Evolutionary conservation across 64 coral and sea anemone species (phyloP), one percentile per base, ranked within the genome.

Genomic region (Acropora tenuis): DNA sequence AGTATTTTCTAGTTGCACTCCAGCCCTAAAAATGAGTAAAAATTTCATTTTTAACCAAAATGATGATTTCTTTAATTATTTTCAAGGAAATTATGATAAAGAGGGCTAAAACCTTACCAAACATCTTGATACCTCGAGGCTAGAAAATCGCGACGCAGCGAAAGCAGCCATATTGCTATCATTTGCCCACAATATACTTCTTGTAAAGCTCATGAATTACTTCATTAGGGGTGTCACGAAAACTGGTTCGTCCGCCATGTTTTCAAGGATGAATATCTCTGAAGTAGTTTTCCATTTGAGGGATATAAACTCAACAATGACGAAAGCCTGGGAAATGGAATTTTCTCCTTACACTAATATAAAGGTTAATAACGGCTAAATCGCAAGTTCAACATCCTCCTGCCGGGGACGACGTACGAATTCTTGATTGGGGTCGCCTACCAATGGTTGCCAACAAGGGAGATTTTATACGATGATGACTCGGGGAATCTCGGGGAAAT

Each of bases 271-370:
- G 44, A 65, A 69, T 2, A 72, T 49, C 72, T 85, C 82, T 11
- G 16, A 85, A 71, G 45, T 85, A 47, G 66, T 71, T 67, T 85
- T 85, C 66, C 44, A 71, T 72, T 16, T 85, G 11, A 85, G 82
- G 11, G 82, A 85, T 63, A 72, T 71, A 46, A 85, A 85, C 17
- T 18, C 61, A 85, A 45, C 5, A 85, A 85, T 85, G 44, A 47
- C 45, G 12, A 71, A 85, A 48, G 82, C 82, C 49, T 85, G 82
- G 82, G 12, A 69, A 30, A 47, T 47, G 48, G 82, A 85, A 7
- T 85, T 85, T 85, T 43, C 82, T 50, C 63, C 82, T 19, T 72
- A 72, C 17, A 30, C 4, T 19, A 85, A 65, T 30, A 65, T 85
- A 8, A 85, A 85, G 82, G 82, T 85, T 41, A 63, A 3, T 63